These are phyloP conservation scores for Acronicta psi DNA, from an alignment of 2,888 invertebrate genomes.

Conservation along the genomic window DNA sequence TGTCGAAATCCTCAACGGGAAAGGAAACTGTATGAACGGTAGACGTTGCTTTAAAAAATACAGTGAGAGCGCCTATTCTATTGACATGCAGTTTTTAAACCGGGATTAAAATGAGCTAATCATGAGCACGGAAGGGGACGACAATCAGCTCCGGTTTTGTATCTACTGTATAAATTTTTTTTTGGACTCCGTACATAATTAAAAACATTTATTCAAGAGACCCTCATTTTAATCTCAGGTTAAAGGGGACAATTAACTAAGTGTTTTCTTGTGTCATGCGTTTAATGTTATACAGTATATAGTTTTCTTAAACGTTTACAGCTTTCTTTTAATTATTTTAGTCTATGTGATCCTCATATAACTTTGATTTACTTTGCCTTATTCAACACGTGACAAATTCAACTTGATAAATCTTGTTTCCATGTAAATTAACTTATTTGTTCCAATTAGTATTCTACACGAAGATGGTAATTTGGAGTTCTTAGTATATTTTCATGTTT, in stretches of 20 bases:
- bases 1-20: slow-evolving; percentile 79
- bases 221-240: slow-evolving; percentile 40
- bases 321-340: slow-evolving; percentile 20
- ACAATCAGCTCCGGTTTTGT: slow-evolving; percentile 53
- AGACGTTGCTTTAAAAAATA: slow-evolving; percentile 76
- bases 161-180: slow-evolving; percentile 51
- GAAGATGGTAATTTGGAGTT: slow-evolving; percentile 34
- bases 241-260: slow-evolving; percentile 47
- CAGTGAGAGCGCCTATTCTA: slow-evolving; percentile 71
- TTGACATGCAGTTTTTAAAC: slow-evolving; percentile 84
- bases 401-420: slow-evolving; percentile 34
- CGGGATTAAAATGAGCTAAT: slow-evolving; percentile 85
- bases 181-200: slow-evolving; percentile 56
- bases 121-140: slow-evolving; percentile 71
- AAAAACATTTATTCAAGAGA: slow-evolving; percentile 53
- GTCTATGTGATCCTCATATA: slow-evolving; percentile 18
- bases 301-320: slow-evolving; percentile 37
- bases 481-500: slow-evolving; percentile 30
- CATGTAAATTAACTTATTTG: slow-evolving; percentile 43
- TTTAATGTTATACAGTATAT: slow-evolving; percentile 34
- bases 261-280: slow-evolving; percentile 47
- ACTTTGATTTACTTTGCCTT: slow-evolving; percentile 35
- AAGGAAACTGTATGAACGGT: slow-evolving; percentile 67
- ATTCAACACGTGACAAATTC: slow-evolving; percentile 37
- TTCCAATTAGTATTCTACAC: slow-evolving; percentile 43